phyloP scores from a whole-genome alignment of 2,888 invertebrate species.

The Tribolium freemani region DNA sequence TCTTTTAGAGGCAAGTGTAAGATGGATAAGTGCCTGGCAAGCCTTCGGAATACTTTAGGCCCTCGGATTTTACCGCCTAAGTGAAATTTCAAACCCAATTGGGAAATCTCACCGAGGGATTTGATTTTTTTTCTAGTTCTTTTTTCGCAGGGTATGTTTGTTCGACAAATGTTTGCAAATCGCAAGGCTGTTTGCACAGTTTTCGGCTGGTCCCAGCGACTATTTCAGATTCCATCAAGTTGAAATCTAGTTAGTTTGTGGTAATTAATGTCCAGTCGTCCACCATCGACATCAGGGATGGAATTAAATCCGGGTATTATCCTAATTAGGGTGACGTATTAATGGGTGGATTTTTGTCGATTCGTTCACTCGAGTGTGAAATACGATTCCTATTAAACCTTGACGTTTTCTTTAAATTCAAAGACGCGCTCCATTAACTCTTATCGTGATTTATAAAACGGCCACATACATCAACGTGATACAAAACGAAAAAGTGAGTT shows the following conservation, averaged over 20 bases:
- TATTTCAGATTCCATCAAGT: slow-evolving; percentile 5
- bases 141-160: slow-evolving; percentile 41
- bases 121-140: slow-evolving; percentile 40
- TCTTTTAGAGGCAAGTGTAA: slow-evolving; percentile 44
- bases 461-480: background rate
- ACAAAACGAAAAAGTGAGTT: background rate
- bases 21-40: slow-evolving; percentile 48
- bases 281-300: slow-evolving; percentile 21
- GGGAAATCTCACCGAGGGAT: slow-evolving; percentile 46
- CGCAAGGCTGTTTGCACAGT: slow-evolving; percentile 32
- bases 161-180: slow-evolving; percentile 44
- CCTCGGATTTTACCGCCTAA: slow-evolving; percentile 46
- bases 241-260: background rate
- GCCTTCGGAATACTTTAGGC: slow-evolving; percentile 46
- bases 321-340: background rate
- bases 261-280: slow-evolving; percentile 13
- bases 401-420: background rate
- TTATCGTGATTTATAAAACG: background rate
- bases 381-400: background rate
- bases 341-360: background rate
- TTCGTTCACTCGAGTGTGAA: background rate
- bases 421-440: background rate
- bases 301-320: slow-evolving; percentile 14
- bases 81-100: slow-evolving; percentile 48
- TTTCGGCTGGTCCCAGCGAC: background rate